phyloP scores from a whole-genome alignment of 2,113 vertebrate species.

The Crotalus horridus region DNA sequence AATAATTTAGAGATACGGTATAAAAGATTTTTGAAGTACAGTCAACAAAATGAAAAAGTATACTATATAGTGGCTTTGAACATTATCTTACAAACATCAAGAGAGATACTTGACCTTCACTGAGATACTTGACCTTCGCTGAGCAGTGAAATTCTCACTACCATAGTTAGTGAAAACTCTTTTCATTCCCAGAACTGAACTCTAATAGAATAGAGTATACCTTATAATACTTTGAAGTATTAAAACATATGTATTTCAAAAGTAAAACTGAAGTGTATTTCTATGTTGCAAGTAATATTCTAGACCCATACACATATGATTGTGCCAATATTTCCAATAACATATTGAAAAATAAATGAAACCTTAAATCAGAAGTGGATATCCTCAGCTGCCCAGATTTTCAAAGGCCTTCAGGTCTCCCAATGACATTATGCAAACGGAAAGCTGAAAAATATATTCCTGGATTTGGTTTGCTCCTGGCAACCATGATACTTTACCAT shows the following conservation, averaged over 20 bases:
- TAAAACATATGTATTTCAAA: not conserved
- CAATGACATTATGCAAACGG: not conserved
- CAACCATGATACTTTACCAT: not conserved
- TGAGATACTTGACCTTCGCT: constrained; percentile 28
- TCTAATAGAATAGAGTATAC: not conserved
- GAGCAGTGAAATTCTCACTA: constrained; percentile 7
- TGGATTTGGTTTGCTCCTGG: not conserved
- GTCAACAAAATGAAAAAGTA: constrained; percentile 4
- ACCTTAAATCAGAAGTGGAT: not conserved
- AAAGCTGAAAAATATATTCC: not conserved
- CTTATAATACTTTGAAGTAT: not conserved
- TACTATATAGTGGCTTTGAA: not conserved
- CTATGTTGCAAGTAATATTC: not conserved
- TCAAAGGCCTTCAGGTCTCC: not conserved
- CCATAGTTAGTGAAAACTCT: not conserved
- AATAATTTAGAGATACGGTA: not conserved
- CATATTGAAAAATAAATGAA: not conserved
- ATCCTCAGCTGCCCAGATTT: not conserved
- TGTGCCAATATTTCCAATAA: constrained; percentile 19
- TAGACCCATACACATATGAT: not conserved
- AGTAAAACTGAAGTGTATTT: not conserved
- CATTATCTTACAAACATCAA: constrained; percentile 23
- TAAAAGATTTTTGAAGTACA: fast-evolving
- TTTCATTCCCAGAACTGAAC: not conserved
- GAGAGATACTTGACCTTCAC: constrained; percentile 23